Evolutionary conservation across 2,888 invertebrate genomes (phyloP).

Genomic region (Endotricha flammealis): DNA sequence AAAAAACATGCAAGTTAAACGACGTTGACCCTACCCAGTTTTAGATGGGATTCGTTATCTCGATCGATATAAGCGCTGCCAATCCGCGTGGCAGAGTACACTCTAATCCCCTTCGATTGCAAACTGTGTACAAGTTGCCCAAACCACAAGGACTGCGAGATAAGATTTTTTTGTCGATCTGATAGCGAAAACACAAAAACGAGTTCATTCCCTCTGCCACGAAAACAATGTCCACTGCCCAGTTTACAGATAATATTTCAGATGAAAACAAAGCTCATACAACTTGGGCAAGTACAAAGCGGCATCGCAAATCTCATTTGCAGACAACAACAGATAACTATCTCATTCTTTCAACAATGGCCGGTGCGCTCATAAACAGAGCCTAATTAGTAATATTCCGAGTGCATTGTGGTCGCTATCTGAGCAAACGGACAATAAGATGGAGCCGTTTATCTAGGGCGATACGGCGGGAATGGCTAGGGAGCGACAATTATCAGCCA

Average conservation of each 20-base stretch:
- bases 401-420: constrained; percentile 71
- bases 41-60: too few species aligned
- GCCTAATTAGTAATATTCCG: constrained; percentile 77
- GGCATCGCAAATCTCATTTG: constrained; percentile 74
- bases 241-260: constrained; percentile 47
- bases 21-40: too few species aligned
- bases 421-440: constrained; percentile 68
- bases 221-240: constrained; percentile 44
- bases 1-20: too few species aligned
- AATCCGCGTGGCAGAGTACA: too few species aligned
- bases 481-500: constrained; percentile 72
- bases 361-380: constrained; percentile 69
- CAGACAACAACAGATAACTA: constrained; percentile 73
- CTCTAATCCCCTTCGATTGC: too few species aligned
- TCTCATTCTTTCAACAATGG: constrained; percentile 77
- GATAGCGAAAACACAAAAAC: constrained; percentile 36
- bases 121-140: background rate
- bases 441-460: constrained; percentile 72
- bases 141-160: constrained; percentile 1
- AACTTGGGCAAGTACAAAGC: constrained; percentile 69
- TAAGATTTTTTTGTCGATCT: constrained; percentile 34
- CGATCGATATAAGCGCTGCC: too few species aligned
- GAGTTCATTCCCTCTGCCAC: constrained; percentile 37
- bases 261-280: constrained; percentile 69
- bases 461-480: constrained; percentile 55